Conservation (phyloP, 2,113 vertebrate genomes). For the Mohoua ochrocephala region DNA sequence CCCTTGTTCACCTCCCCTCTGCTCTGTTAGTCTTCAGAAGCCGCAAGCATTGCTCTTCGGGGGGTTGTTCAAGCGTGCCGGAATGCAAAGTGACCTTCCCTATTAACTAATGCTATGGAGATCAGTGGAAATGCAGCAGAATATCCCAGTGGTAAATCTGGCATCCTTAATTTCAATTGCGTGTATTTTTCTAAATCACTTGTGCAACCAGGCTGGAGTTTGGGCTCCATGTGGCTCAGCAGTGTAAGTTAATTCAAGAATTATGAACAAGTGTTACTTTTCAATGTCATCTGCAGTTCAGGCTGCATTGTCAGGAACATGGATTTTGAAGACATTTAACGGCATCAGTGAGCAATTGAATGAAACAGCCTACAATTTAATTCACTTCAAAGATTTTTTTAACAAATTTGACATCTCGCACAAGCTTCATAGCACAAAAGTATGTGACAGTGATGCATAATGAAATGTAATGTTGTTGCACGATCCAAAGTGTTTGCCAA, state of each 20-base stretch:
- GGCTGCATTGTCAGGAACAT: background rate
- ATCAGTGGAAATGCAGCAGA: background rate
- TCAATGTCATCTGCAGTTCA: background rate
- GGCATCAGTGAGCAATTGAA: background rate
- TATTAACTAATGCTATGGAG: constrained; percentile 7
- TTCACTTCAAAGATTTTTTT: background rate
- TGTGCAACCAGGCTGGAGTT: background rate
- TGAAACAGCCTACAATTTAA: background rate
- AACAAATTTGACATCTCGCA: background rate
- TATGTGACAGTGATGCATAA: background rate
- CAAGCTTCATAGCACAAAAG: background rate
- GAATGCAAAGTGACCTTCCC: background rate
- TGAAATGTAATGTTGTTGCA: background rate
- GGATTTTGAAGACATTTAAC: background rate
- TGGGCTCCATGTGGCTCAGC: background rate
- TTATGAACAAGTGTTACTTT: background rate
- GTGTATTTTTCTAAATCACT: background rate
- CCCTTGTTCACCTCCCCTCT: background rate
- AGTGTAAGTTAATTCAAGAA: background rate
- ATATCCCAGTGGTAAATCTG: constrained; percentile 31
- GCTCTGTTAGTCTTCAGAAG: background rate
- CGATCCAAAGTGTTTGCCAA: background rate
- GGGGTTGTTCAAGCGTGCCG: background rate
- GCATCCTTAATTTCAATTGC: background rate
- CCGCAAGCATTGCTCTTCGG: background rate